Evolutionary conservation across 2,797 vertebrate genomes (phyloP), one percentile per base, ranked within the genome.

Genomic region (Rhinichthys osculus): DNA sequence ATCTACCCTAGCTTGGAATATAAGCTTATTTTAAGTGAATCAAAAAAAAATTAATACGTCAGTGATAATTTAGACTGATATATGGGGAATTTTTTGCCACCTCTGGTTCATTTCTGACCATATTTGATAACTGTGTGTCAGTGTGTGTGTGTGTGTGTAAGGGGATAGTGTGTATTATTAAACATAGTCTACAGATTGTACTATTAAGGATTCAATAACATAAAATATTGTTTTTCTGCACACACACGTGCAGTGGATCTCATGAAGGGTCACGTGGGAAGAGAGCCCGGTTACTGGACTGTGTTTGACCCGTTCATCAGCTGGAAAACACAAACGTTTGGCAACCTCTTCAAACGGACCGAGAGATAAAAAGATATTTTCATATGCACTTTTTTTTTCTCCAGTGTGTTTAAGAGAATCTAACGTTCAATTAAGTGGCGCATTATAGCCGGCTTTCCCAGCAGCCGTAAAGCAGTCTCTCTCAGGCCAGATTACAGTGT

Each of bases 281-380:
- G 62, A n/a, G 21, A 7, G 13, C 62, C 0, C n/a, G 13, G 7
- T 30, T 3, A 88, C 88, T 91, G 93, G 89, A 86, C 79, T 87
- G 90, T 89, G 88, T 83, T 87, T 92, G 93, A 94, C 90, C 90
- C 82, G 10, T 72, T 90, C 91, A 93, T 95, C 93, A 94, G 94
- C 90, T 92, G 90, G 88, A 88, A 78, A 33, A 17, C 1, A 66
- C 62, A 33, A 66, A 72, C 35, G 23, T 54, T 90, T 92, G 93
- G 92, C 92, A 91, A 82, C 67, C 69, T 87, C 91, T 93, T 93
- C 90, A 94, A 92, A 93, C 90, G 85, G 88, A 38, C 85, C 59
- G 67, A 85, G 84, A 91, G 91, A 93, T 92, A 89, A 89, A 93
- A 89, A 42, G 74, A 91, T 90, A 85, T 91, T 91, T 90, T 87